These are phyloP conservation scores for Sebastes itinus DNA, from an alignment of 2,797 vertebrate species.

Conservation along the genomic window DNA sequence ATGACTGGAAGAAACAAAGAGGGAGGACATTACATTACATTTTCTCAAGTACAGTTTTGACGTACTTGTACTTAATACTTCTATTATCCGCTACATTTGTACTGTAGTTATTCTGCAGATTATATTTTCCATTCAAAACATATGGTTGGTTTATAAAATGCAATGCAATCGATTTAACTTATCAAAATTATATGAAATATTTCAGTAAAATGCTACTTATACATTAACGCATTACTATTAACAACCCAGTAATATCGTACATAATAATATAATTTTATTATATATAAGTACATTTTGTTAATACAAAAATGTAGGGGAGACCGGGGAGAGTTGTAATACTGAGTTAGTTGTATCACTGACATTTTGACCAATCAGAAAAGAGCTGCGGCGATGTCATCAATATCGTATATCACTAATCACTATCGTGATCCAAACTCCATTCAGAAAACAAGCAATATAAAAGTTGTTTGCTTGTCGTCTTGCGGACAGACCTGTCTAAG, in stretches of 20 bases:
- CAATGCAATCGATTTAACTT: not conserved
- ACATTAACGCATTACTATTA: not conserved
- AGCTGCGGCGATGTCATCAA: no score
- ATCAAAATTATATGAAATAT: not conserved
- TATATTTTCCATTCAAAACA: no score
- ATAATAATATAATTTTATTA: not conserved
- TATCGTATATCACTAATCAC: no score
- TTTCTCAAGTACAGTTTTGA: not conserved
- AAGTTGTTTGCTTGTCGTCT: no score
- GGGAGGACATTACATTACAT: not conserved
- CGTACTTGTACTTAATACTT: not conserved
- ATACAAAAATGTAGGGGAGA: not conserved
- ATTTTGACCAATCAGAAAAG: no score
- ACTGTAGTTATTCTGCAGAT: no score
- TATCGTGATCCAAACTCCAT: no score
- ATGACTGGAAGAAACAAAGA: slow-evolving; percentile 58
- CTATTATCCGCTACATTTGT: not conserved
- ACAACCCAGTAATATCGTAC: not conserved
- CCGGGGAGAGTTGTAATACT: no score
- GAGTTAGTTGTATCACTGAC: no score
- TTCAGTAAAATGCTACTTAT: not conserved
- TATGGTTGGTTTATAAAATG: not conserved
- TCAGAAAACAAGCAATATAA: no score
- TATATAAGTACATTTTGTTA: not conserved
- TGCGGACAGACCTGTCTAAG: no score